These are phyloP conservation scores for Coronaproctus castanopsis DNA, from an alignment of 2,888 invertebrate genomes.

Conservation along the genomic window DNA sequence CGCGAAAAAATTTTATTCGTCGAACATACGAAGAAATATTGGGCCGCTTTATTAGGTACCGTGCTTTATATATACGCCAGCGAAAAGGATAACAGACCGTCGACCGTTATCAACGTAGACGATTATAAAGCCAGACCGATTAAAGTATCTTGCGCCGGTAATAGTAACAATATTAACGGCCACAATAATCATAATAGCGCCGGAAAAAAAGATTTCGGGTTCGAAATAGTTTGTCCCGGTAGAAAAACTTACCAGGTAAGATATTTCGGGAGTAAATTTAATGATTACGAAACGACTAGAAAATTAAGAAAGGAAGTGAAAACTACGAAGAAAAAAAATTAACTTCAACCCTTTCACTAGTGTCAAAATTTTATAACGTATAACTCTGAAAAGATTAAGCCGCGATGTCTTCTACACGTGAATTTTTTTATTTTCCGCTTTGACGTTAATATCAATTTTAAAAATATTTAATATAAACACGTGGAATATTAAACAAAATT, in stretches of 20 bases:
- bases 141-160: not conserved
- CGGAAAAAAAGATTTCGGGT: constrained; percentile 20
- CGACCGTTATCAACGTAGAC: constrained; percentile 19
- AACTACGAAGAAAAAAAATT: too few relatives aligned
- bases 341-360: too few relatives aligned
- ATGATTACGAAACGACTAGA: not conserved
- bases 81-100: constrained; percentile 21
- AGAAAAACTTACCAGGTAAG: constrained; percentile 24
- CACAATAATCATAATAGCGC: too few relatives aligned
- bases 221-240: constrained; percentile 24
- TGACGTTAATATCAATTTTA: too few relatives aligned
- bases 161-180: constrained; percentile 10
- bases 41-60: constrained; percentile 21
- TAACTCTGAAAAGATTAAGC: too few relatives aligned
- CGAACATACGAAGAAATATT: constrained; percentile 21
- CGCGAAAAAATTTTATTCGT: constrained; percentile 22
- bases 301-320: too few relatives aligned
- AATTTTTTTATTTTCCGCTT: too few relatives aligned
- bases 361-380: too few relatives aligned
- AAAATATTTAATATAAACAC: too few relatives aligned
- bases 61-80: constrained; percentile 21
- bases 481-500: too few relatives aligned
- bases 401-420: too few relatives aligned
- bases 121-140: constrained; percentile 22
- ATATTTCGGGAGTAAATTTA: too few relatives aligned